Evolutionary conservation across 2,888 invertebrate species (phyloP).

Genomic region (Andrena bicolor): DNA sequence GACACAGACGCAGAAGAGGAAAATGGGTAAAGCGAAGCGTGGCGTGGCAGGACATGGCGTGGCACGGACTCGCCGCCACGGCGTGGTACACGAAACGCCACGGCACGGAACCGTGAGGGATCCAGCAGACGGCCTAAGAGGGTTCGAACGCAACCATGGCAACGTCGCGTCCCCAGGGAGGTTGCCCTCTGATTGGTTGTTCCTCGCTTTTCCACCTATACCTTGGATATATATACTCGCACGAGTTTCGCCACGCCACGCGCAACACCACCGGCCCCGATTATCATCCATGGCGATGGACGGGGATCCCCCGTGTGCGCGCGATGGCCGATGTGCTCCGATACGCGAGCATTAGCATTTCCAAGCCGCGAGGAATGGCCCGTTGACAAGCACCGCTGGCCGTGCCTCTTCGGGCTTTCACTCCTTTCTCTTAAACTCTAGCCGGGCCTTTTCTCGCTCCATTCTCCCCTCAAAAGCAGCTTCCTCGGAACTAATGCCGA

Average conservation of each 20-base stretch:
- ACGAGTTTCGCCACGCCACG: conserved; percentile 77
- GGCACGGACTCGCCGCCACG: conserved; percentile 26
- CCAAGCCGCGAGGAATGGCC: not conserved
- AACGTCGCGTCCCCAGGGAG: conserved; percentile 84
- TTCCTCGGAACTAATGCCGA: too few relatives aligned
- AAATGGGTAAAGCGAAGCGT: conserved; percentile 22
- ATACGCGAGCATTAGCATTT: conserved; percentile 2
- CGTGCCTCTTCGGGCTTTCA: not conserved
- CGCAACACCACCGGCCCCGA: conserved; percentile 75
- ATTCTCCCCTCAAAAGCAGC: too few relatives aligned
- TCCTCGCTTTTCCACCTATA: conserved; percentile 82
- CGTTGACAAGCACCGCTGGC: not conserved
- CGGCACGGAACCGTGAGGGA: conserved; percentile 78
- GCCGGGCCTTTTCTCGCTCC: too few relatives aligned
- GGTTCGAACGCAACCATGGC: conserved; percentile 85
- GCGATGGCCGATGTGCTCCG: conserved; percentile 76
- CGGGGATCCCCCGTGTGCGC: conserved; percentile 64
- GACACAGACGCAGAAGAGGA: conserved; percentile 21
- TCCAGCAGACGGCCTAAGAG: conserved; percentile 83
- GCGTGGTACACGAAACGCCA: conserved; percentile 56
- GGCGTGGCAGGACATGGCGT: conserved; percentile 10
- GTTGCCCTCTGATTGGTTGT: conserved; percentile 84
- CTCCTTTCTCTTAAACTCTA: not conserved
- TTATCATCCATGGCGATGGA: conserved; percentile 80
- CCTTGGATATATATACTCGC: conserved; percentile 59